Base-by-base conservation (phyloP, 2,797 vertebrate genomes). In the Cyprinodon diabolis region DNA sequence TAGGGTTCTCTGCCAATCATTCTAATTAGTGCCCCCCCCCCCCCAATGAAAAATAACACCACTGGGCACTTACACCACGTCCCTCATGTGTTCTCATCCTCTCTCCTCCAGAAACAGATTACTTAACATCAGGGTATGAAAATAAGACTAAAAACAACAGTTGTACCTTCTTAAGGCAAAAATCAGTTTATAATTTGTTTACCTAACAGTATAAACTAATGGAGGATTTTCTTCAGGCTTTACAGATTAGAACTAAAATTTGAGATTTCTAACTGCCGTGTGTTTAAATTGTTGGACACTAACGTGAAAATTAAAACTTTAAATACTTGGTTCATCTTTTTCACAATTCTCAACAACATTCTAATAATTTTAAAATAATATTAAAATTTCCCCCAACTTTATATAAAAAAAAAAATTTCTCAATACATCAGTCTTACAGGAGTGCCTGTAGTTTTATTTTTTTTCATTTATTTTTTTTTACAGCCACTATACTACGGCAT, bases 101-200 rank as follows among this genome's bases (percentile, higher is more conserved):
- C 92, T 78, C 86, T 86, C 90, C 91, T 93, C 91, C 91, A 93
- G 89, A 94, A 94, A 93, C 79, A 87, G 89, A 92, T 91, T 92
- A 94, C 91, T 94, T 92, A 94, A 93, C 94, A 91, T 91, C 89
- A 90, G 83, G 80, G 91, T 89, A 90, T 90, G 91, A 93, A 95
- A 95, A 95, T 94, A 91, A 91, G 93, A 86, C 88, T 69, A 82
- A 65, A 90, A 72, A 86, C 90, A 87, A 85, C 89, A 90, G 89
- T 81, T 86, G 91, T 87, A 85, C 56, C 77, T 80, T 77, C 86
- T 73, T 72, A 73, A 83, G 86, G 90, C 89, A 89, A 92, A 84
- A 83, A 85, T 79, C 51, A 70, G 71, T 80, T 45, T 77, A 78
- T 57, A 56, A 30, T 63, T 69, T 83, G 79, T 88, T 87, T 84